Evolutionary conservation across 1,140 invertebrate species (phyloP).

Genomic region (Oryzaephilus surinamensis): DNA sequence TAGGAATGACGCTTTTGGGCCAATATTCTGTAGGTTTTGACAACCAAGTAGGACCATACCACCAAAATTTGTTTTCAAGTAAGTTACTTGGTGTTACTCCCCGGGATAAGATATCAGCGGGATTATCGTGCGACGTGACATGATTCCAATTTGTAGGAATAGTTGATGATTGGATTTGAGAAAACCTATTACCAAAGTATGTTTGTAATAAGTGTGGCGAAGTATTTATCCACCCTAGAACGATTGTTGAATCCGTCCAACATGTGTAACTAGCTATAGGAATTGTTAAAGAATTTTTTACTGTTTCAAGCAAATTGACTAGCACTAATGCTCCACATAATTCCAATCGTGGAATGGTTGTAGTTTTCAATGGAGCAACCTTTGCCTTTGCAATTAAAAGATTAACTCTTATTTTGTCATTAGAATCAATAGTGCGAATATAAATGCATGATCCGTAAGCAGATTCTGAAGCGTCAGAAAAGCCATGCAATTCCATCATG

Average conservation of each 20-base stretch:
- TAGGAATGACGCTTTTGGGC: background rate
- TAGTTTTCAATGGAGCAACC: too few relatives aligned
- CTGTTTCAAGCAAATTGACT: too few relatives aligned
- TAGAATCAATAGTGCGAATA: too few relatives aligned
- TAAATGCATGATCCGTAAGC: too few relatives aligned
- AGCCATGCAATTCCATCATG: too few relatives aligned
- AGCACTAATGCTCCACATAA: too few relatives aligned
- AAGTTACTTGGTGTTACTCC: slow-evolving; percentile 24
- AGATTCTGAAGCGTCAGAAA: too few relatives aligned
- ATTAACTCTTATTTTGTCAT: too few relatives aligned
- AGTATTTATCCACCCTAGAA: slow-evolving; percentile 22
- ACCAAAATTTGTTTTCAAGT: slow-evolving; percentile 29
- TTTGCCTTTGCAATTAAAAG: too few relatives aligned
- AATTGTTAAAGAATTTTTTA: too few relatives aligned
- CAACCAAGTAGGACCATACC: slow-evolving; percentile 17
- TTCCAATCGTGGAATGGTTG: too few relatives aligned
- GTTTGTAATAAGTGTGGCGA: slow-evolving; percentile 18
- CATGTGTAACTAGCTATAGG: background rate
- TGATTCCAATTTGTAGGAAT: slow-evolving; percentile 26
- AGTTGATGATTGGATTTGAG: slow-evolving; percentile 30
- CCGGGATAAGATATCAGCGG: slow-evolving; percentile 36
- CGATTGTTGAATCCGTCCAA: slow-evolving; percentile 15
- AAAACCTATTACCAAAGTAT: slow-evolving; percentile 31
- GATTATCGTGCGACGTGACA: slow-evolving; percentile 31
- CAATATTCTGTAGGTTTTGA: background rate